A percentile compares a stretch with the other conserved stretches of the same genome.
phyloP scores from a whole-genome alignment of 23 tunicate genomes.

The Phallusia fumigata region DNA sequence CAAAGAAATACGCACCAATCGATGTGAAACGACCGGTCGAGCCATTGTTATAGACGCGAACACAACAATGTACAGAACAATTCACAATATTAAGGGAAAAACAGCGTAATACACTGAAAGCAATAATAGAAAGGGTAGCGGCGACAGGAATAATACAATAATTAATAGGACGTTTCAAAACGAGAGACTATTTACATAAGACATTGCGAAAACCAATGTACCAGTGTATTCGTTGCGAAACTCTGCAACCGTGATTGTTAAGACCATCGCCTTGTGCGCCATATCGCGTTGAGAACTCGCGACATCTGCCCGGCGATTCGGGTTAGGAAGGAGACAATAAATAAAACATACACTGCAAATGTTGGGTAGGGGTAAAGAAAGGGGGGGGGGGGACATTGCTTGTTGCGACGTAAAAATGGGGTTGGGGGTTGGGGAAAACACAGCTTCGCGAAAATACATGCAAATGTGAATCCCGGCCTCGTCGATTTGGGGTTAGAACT shows the following conservation, averaged over 20 bases:
- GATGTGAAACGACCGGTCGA: too few relatives aligned
- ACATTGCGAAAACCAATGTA: constrained; percentile 6
- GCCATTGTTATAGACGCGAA: too few relatives aligned
- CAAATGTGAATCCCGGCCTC: too few relatives aligned
- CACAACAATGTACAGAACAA: not conserved
- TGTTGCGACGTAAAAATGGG: not conserved
- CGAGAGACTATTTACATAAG: not conserved
- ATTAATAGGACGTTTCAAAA: not conserved
- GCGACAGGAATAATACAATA: too few relatives aligned
- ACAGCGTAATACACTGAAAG: not conserved
- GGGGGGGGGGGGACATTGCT: too few relatives aligned
- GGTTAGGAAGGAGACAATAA: not conserved
- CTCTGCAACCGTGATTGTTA: constrained; percentile 12
- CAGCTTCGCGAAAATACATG: too few relatives aligned
- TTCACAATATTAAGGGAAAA: not conserved
- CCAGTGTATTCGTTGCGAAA: not conserved
- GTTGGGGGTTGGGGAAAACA: too few relatives aligned
- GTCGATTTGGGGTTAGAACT: too few relatives aligned
- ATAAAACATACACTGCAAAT: not conserved
- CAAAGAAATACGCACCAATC: too few relatives aligned
- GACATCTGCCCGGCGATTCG: not conserved
- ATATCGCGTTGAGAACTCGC: not conserved
- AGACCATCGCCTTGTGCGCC: not conserved
- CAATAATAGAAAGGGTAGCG: too few relatives aligned
- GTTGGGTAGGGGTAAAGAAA: too few relatives aligned